These are phyloP conservation scores for Aradophagus sp. DNA, from an alignment of 1,140 invertebrate species.

Conservation along the genomic window DNA sequence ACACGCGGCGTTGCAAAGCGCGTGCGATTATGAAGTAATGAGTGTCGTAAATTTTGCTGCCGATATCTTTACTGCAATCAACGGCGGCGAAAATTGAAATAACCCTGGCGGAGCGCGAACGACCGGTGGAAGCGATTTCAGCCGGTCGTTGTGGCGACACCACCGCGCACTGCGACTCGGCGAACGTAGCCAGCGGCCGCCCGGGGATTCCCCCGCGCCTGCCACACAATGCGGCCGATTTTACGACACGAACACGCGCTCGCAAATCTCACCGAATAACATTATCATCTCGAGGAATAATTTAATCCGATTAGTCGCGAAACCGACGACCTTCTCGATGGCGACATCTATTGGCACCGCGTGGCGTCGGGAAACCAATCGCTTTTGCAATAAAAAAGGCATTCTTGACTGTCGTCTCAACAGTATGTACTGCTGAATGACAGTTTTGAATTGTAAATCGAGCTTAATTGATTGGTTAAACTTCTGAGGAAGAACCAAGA, in stretches of 20 bases:
- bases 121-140: constrained; percentile 16
- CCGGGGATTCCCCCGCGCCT: constrained; percentile 3
- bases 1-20: no score
- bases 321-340: constrained; percentile 11
- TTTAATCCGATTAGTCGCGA: constrained; percentile 60
- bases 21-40: constrained; percentile 38
- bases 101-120: constrained; percentile 18
- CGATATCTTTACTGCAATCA: constrained; percentile 30
- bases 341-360: constrained; percentile 18
- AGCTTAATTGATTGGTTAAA: no score
- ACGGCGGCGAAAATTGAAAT: constrained; percentile 37
- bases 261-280: constrained; percentile 55
- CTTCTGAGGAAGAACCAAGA: no score
- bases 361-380: constrained; percentile 47
- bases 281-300: constrained; percentile 61
- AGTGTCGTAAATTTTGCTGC: constrained; percentile 28
- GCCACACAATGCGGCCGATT: constrained; percentile 16
- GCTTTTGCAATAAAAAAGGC: no score
- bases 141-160: constrained; percentile 25
- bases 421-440: no score
- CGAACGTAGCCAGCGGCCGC: background rate
- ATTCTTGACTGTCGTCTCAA: no score
- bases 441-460: no score
- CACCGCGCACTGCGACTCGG: background rate
- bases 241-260: constrained; percentile 39